Percentiles rank a stretch among this genome's conserved stretches.
These are phyloP conservation scores for Ruditapes philippinarum DNA, from an alignment of 1,140 invertebrate species.

Conservation along the genomic window DNA sequence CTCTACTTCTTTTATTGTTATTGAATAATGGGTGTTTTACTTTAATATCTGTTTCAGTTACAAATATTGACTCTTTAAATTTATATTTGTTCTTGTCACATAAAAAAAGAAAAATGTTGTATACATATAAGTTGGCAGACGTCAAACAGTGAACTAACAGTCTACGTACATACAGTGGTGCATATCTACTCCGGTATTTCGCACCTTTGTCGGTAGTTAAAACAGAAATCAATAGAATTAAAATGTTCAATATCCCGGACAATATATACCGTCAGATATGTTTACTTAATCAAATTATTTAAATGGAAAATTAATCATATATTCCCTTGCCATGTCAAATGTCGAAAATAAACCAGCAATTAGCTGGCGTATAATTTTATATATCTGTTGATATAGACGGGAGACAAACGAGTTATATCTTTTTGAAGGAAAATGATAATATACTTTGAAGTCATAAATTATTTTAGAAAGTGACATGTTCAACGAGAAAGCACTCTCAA, in stretches of 20 bases:
- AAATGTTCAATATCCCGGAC: neutral
- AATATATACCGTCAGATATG: neutral
- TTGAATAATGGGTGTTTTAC: too few relatives aligned
- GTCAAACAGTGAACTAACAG: neutral
- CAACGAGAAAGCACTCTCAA: slow-evolving; percentile 3
- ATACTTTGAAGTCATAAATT: too few relatives aligned
- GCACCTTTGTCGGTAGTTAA: neutral
- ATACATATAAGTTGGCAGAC: neutral
- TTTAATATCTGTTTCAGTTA: too few relatives aligned
- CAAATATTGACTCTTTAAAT: too few relatives aligned
- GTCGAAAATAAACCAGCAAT: neutral
- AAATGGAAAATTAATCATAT: too few relatives aligned
- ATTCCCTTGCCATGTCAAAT: slow-evolving; percentile 9
- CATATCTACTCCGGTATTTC: neutral
- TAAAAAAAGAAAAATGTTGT: neutral
- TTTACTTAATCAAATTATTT: slow-evolving; percentile 17
- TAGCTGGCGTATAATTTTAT: too few relatives aligned
- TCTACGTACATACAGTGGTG: neutral
- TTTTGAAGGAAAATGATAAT: too few relatives aligned
- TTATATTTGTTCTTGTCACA: too few relatives aligned
- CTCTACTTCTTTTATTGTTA: too few relatives aligned
- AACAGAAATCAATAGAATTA: slow-evolving; percentile 1
- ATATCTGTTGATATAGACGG: too few relatives aligned
- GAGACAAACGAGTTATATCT: too few relatives aligned
- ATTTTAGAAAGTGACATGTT: neutral